phyloP scores from a whole-genome alignment of 2,888 invertebrate species.

The Epinotia ramella region DNA sequence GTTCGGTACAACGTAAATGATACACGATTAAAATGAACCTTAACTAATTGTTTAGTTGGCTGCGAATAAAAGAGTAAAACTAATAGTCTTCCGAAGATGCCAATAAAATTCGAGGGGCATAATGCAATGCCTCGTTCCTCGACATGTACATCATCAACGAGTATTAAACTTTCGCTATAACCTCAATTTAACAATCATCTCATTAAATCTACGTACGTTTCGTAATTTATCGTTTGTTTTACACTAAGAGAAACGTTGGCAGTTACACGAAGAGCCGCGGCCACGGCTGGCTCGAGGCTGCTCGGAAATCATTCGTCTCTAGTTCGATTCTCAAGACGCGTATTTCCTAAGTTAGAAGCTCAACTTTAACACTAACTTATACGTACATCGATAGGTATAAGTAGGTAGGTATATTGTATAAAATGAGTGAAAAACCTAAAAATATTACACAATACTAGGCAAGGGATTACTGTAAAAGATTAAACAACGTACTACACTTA shows the following conservation, averaged over 20 bases:
- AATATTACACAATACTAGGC: constrained; percentile 79
- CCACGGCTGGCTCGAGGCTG: constrained; percentile 54
- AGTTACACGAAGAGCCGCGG: constrained; percentile 66
- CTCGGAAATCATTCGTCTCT: constrained; percentile 56
- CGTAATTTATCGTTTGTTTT: constrained; percentile 65
- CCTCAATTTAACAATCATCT: constrained; percentile 77
- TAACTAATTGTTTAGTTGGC: background rate
- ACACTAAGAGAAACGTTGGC: constrained; percentile 77
- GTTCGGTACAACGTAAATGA: background rate
- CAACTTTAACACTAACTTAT: constrained; percentile 78
- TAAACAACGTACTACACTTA: constrained; percentile 81
- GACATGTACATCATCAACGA: constrained; percentile 74
- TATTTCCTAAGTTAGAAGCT: constrained; percentile 79
- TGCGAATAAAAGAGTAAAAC: constrained; percentile 48
- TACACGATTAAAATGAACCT: background rate
- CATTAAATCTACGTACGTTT: constrained; percentile 75
- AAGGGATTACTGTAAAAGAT: constrained; percentile 79
- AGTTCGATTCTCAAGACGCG: constrained; percentile 52
- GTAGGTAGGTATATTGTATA: constrained; percentile 79
- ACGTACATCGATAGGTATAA: constrained; percentile 72
- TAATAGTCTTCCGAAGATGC: constrained; percentile 45
- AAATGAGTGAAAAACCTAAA: constrained; percentile 85
- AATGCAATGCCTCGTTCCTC: constrained; percentile 58
- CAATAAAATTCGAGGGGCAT: constrained; percentile 51
- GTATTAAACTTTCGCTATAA: constrained; percentile 83